Base-by-base conservation (phyloP, 2,888 invertebrate species). In the Keiferia lycopersicella region DNA sequence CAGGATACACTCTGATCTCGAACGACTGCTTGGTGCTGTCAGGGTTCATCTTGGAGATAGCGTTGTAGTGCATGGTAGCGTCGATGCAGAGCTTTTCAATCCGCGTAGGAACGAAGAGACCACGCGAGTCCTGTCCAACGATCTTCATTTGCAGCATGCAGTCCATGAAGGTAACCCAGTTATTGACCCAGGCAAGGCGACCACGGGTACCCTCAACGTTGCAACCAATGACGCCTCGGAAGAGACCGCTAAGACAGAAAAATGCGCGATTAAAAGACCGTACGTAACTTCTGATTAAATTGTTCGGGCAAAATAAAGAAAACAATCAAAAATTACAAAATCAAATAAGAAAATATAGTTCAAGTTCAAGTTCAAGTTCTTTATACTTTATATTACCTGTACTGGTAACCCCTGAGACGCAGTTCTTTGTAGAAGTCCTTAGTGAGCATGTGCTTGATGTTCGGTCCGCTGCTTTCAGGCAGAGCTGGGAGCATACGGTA, bases 121-220 rank as follows among this genome's bases (percentile, higher is more conserved):
- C 93, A 30, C 96, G 93, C 0, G 94, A 93, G 69, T 95, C 94
- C 64, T 94, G 92, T 30, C 94, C 93, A 30, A 97, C 81, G 60
- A 97, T 94, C 73, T 94, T 93, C 73, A 96, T 94, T 84, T 98
- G 98, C 14, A 98, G 91, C 94, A 98, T 95, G 41, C 96, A 96
- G 86, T 98, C 98, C 88, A 98, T 93, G 83, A 97, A 97, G 2
- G 96, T 93, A 8, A 96, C 95, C 97, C 98, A 98, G 85, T 97
- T 96, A 74, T 95, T 95, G 60, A 93, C 92, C 97, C 97, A 98
- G 62, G 92, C 82, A 7, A 94, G 79, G 22, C 87, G 84, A 0
- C 93, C 94, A 1, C 87, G 84, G 2, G 86, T 89, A 38, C 93
- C 93, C 67, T 91, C 85, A 10, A 91, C 82, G 73, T 92, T 92